Evolutionary conservation across 2,797 vertebrate genomes (phyloP).

Genomic region (Liasis olivaceus): DNA sequence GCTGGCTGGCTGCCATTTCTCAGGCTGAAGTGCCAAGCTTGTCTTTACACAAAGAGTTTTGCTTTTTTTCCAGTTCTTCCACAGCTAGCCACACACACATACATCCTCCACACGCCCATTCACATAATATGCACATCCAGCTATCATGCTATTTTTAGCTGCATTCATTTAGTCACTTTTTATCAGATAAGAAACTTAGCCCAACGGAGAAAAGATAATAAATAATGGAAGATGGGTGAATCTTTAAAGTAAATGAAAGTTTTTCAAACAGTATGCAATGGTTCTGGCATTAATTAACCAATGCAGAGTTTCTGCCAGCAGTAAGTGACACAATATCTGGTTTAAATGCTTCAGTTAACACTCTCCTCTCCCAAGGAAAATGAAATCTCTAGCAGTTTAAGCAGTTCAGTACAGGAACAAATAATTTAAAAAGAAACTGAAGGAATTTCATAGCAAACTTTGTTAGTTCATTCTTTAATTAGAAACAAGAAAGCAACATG

Average conservation of each 20-base stretch:
- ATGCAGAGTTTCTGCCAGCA: not conserved
- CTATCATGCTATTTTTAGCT: constrained; percentile 38
- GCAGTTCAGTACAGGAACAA: not conserved
- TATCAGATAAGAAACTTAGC: not conserved
- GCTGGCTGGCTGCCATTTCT: constrained; percentile 76
- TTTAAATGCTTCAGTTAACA: not conserved
- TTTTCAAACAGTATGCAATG: not conserved
- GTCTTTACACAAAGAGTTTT: constrained; percentile 37
- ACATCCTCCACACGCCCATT: constrained; percentile 10
- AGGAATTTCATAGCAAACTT: constrained; percentile 15
- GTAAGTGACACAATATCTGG: not conserved
- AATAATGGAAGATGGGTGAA: constrained; percentile 37
- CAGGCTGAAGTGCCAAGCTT: constrained; percentile 71
- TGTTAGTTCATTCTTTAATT: constrained; percentile 53
- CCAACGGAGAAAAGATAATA: not conserved
- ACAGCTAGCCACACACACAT: constrained; percentile 40
- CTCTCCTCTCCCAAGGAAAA: not conserved
- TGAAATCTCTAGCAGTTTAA: not conserved
- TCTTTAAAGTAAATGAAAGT: constrained; percentile 20
- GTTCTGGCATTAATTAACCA: not conserved
- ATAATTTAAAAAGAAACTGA: constrained; percentile 30
- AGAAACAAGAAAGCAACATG: constrained; percentile 49
- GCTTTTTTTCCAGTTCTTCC: constrained; percentile 47
- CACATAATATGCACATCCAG: constrained; percentile 23
- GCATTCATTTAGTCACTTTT: constrained; percentile 16